A percentile compares a stretch with the other conserved stretches of the same genome.
Evolutionary conservation across 2,113 vertebrate genomes (phyloP).

Genomic region (Aix galericulata): DNA sequence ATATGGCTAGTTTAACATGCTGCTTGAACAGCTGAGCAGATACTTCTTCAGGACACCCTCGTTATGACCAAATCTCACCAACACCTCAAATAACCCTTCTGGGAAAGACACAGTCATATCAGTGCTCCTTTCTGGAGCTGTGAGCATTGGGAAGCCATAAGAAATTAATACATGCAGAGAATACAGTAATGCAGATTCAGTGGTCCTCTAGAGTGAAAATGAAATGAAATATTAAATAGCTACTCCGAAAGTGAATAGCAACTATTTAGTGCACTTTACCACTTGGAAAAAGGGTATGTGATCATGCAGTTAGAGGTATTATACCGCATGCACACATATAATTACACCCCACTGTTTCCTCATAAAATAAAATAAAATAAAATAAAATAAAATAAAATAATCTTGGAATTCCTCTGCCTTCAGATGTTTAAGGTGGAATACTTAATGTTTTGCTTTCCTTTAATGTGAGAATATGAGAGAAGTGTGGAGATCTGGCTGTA

Average conservation of each 20-base stretch:
- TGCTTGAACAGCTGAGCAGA: not conserved
- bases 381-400: not conserved
- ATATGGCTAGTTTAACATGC: not conserved
- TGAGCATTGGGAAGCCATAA: not conserved
- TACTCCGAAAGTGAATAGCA: not conserved
- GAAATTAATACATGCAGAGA: not conserved
- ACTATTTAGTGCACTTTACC: not conserved
- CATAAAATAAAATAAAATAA: too few species aligned
- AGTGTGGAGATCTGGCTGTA: not conserved
- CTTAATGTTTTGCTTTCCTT: not conserved
- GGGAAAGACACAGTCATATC: not conserved
- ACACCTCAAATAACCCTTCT: not conserved
- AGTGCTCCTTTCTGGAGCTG: not conserved
- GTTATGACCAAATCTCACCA: not conserved
- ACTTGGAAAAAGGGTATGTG: not conserved
- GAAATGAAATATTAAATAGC: not conserved
- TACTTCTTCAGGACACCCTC: not conserved
- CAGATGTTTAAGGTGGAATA: not conserved
- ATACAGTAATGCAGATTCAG: not conserved
- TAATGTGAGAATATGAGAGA: not conserved
- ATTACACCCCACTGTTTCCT: not conserved
- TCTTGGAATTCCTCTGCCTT: not conserved
- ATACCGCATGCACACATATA: rapidly evolving
- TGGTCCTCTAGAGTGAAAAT: not conserved
- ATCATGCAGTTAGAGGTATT: not conserved